phyloP scores from a whole-genome alignment of 2,888 invertebrate genomes.

The Stegophylla sp. region DNA sequence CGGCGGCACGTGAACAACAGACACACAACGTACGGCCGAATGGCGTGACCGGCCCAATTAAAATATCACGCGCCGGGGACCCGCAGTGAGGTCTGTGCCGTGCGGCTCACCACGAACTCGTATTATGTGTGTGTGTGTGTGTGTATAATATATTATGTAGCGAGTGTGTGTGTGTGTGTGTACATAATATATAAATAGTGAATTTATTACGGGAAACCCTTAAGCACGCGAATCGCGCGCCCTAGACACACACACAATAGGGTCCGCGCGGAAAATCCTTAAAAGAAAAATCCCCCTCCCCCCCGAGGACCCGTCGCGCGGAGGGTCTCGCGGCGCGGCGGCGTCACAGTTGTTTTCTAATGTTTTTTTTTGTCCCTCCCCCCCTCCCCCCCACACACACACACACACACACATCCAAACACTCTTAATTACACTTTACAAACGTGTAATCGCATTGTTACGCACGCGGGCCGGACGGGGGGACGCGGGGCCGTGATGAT shows the following conservation, averaged over 20 bases:
- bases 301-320: background rate
- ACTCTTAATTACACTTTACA: conserved; percentile 45
- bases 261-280: conserved; percentile 27
- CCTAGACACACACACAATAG: conserved; percentile 28
- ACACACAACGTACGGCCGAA: conserved; percentile 59
- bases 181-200: background rate
- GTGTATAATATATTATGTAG: background rate
- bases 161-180: background rate
- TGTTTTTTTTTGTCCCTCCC: background rate
- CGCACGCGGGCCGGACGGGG: no score
- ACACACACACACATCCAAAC: no score
- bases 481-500: background rate
- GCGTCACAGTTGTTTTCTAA: background rate
- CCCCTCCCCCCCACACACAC: no score
- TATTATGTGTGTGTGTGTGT: background rate
- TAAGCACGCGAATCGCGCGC: conserved; percentile 55
- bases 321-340: background rate
- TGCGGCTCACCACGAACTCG: background rate
- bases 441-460: conserved; percentile 22
- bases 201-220: conserved; percentile 40
- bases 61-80: conserved; percentile 53
- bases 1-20: conserved; percentile 31
- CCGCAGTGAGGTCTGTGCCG: background rate
- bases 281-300: conserved; percentile 12
- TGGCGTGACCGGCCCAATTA: conserved; percentile 56